Base-by-base conservation (phyloP, 2,113 vertebrate genomes). In the Coturnix japonica region DNA sequence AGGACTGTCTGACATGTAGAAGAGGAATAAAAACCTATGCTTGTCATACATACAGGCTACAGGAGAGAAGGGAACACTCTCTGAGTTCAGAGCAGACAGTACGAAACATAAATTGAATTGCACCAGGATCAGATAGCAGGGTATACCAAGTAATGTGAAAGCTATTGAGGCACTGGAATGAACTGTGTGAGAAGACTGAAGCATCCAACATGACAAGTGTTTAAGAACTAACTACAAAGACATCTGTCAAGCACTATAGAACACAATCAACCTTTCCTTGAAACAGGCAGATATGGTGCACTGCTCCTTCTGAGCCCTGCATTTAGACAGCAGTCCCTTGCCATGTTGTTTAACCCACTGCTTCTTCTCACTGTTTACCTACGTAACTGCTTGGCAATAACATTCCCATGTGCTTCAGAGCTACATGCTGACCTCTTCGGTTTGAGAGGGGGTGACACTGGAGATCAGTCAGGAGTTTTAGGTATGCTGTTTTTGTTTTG, bases 401-500 rank as follows among this genome's bases (percentile, higher is more conserved):
- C 81, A 43, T 64, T 71, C 33, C 22, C 19, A 57, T 61, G 43
- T 35, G 49, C 59, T 81, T 7, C 22, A 79, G 23, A 78, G 37
- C 70, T 65, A n/a, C 19, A 15, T 20, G 43, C 69, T 39, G 65
- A 22, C 46, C 54, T 31, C 33, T 67, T 31, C 54, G 19, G 11
- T 33, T 89, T 13, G 54, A 9, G 26, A n/a, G 25, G 79, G 64
- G 37, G n/a, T 43, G 71, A 80, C 61, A 57, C 10, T 49, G n/a
- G 39, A 73, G n/a, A 37, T 81, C 51, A 89, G 54, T 39, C 57
- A 53, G 56, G 66, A 95, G 85, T 59, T 59, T 85, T 84, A 0
- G 4, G 61, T 54, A 91, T 74, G 82, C 43, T 46, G 37, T 59
- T 82, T 49, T 91, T 65, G 53, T 91, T 97, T 95, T 93, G 90